These are phyloP conservation scores for Colossoma macropomum DNA, from an alignment of 2,113 vertebrate genomes.

Conservation along the genomic window DNA sequence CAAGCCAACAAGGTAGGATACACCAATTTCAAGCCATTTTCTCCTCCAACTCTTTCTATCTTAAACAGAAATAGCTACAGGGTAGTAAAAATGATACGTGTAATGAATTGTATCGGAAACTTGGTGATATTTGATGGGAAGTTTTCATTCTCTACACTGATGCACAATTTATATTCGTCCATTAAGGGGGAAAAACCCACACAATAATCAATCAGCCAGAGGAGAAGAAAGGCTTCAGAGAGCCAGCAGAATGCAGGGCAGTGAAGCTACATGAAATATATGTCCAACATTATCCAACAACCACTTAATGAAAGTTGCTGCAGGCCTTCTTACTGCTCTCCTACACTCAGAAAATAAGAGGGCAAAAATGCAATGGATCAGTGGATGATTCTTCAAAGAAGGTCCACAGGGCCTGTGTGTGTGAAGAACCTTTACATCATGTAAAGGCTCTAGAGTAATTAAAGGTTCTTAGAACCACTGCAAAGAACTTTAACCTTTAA, in stretches of 20 bases:
- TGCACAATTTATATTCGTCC: conserved; percentile 23
- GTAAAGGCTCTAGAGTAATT: background rate
- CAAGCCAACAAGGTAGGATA: background rate
- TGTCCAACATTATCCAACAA: conserved; percentile 37
- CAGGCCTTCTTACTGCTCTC: background rate
- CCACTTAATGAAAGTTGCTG: conserved; percentile 12
- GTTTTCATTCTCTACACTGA: background rate
- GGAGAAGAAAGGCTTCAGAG: conserved; percentile 24
- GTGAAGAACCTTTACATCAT: too few relatives aligned
- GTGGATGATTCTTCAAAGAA: too few relatives aligned
- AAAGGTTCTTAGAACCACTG: background rate
- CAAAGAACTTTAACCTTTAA: background rate
- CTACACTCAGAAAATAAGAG: background rate
- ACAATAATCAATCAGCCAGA: conserved; percentile 11
- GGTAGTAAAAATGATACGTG: background rate
- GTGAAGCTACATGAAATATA: conserved; percentile 29
- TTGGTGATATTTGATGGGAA: background rate
- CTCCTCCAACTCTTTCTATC: background rate
- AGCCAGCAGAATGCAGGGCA: conserved; percentile 5
- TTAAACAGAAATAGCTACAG: background rate
- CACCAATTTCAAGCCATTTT: background rate
- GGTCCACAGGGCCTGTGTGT: too few relatives aligned
- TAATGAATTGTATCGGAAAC: background rate
- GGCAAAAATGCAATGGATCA: too few relatives aligned
- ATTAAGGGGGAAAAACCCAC: background rate